A percentile compares a stretch with the other conserved stretches of the same genome.
Evolutionary conservation across 2,113 vertebrate genomes (phyloP).

Genomic region (Hemicordylus capensis): DNA sequence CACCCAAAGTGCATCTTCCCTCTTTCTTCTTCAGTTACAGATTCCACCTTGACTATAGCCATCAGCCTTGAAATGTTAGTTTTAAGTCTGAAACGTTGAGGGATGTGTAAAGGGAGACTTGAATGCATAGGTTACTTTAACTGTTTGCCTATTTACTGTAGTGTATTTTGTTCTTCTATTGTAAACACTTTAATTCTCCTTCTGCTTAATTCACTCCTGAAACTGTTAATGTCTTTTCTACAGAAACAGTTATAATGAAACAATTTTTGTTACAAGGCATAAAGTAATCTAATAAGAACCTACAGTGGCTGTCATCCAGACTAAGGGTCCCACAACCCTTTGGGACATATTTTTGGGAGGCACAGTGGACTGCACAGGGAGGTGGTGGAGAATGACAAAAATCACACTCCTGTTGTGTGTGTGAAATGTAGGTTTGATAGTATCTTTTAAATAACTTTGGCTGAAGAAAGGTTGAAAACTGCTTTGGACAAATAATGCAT

Average conservation of each 20-base stretch:
- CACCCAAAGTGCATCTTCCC: neutral
- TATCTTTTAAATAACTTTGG: neutral
- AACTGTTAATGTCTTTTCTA: conserved; percentile 16
- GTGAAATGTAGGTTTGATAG: too few species aligned
- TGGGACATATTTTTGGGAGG: too few species aligned
- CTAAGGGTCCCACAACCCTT: too few species aligned
- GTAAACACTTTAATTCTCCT: too few species aligned
- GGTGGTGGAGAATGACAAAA: too few species aligned
- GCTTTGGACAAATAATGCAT: neutral
- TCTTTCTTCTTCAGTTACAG: neutral
- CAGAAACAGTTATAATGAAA: neutral
- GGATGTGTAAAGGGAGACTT: accelerated
- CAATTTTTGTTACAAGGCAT: conserved; percentile 17
- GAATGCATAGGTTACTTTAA: conserved; percentile 9
- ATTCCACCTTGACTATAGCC: neutral
- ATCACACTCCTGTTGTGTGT: too few species aligned
- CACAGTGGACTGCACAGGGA: too few species aligned
- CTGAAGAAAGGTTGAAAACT: neutral
- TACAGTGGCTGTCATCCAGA: too few species aligned
- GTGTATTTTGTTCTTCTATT: too few species aligned
- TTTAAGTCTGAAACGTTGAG: conserved; percentile 10
- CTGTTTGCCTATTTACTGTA: neutral
- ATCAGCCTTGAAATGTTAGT: neutral
- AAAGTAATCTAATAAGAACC: too few species aligned
- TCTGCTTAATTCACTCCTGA: conserved; percentile 7